Evolutionary conservation across 2,797 vertebrate genomes (phyloP).

Genomic region (Peromyscus aztecus): DNA sequence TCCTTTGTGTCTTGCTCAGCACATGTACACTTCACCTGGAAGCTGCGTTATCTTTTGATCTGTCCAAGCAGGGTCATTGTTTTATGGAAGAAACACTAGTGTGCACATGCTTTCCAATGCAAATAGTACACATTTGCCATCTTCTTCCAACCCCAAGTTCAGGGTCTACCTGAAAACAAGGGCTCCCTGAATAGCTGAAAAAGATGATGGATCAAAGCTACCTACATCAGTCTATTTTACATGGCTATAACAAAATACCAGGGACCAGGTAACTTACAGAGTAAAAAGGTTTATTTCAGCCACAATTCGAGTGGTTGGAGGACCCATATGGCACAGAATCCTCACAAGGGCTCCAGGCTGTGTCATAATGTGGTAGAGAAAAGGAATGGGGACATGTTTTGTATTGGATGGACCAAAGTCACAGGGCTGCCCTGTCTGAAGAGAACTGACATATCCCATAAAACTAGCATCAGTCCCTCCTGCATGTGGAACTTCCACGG

Average conservation of each 20-base stretch:
- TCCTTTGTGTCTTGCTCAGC: not conserved
- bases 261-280: not conserved
- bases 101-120: not conserved
- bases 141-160: not conserved
- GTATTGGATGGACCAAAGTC: not conserved
- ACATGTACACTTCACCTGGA: not conserved
- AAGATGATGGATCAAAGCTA: not conserved
- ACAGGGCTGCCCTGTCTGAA: not conserved
- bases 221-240: not conserved
- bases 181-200: not conserved
- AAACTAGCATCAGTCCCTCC: not conserved
- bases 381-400: not conserved
- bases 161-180: not conserved
- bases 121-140: not conserved
- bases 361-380: not conserved
- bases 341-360: not conserved
- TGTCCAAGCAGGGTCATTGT: not conserved
- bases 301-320: not conserved
- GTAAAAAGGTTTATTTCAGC: not conserved
- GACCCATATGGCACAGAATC: not conserved
- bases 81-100: conserved; percentile 24
- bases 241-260: not conserved
- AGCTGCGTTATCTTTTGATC: not conserved
- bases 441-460: not conserved
- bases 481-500: not conserved